A percentile compares a stretch with the other conserved stretches of the same genome.
phyloP scores from a whole-genome alignment of 2,888 invertebrate species.

The Drosophila cognata region DNA sequence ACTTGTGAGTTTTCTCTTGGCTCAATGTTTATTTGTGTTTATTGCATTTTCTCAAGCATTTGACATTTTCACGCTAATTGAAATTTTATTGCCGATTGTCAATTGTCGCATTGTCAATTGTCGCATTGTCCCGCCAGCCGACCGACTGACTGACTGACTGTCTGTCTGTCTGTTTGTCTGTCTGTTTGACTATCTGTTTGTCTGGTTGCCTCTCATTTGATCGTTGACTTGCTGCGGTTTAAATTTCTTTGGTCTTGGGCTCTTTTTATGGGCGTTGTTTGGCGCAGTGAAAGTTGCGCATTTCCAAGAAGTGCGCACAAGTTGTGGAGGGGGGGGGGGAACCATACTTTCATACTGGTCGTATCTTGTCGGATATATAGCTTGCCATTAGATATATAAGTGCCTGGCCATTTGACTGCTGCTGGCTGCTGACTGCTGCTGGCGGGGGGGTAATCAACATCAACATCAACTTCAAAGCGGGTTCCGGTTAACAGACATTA shows the following conservation, averaged over 20 bases:
- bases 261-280: slow-evolving; percentile 69
- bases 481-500: slow-evolving; percentile 54
- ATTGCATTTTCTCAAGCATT: slow-evolving; percentile 38
- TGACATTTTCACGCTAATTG: slow-evolving; percentile 67
- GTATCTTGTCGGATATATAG: slow-evolving; percentile 37
- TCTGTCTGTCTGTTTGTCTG: slow-evolving; percentile 4
- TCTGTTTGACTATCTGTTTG: slow-evolving; percentile 2
- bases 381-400: slow-evolving; percentile 61
- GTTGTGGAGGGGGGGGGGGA: slow-evolving; percentile 8
- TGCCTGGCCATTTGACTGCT: slow-evolving; percentile 49
- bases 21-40: slow-evolving; percentile 31
- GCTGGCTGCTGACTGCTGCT: slow-evolving; percentile 23
- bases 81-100: slow-evolving; percentile 72
- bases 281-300: slow-evolving; percentile 67
- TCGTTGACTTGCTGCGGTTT: slow-evolving; percentile 23
- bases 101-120: slow-evolving; percentile 75
- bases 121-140: slow-evolving; percentile 22
- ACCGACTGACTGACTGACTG: not conserved
- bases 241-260: slow-evolving; percentile 33
- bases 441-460: slow-evolving; percentile 14
- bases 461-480: slow-evolving; percentile 58
- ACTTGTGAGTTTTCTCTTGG: slow-evolving; percentile 15
- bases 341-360: slow-evolving; percentile 34
- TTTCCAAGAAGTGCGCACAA: slow-evolving; percentile 62
- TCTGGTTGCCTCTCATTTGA: slow-evolving; percentile 20